Evolutionary conservation across 1,140 invertebrate species (phyloP).

Genomic region (Calliphora vicina): DNA sequence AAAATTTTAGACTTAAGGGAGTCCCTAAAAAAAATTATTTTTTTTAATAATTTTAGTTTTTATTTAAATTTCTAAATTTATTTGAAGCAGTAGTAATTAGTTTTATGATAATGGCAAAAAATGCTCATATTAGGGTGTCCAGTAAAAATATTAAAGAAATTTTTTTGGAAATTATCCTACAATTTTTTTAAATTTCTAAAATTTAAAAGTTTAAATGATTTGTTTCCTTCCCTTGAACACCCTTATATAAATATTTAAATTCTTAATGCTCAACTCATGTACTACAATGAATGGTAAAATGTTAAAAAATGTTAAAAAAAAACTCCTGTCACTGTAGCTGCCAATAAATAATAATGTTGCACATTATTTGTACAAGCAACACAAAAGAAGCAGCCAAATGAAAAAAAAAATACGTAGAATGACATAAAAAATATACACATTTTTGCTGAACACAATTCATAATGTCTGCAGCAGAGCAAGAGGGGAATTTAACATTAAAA

Average conservation of each 20-base stretch:
- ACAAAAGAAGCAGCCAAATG: background rate
- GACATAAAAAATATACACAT: background rate
- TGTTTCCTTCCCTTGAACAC: too few species aligned
- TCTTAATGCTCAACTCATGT: background rate
- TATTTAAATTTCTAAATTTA: too few species aligned
- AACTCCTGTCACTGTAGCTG: background rate
- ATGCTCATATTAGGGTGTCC: too few species aligned
- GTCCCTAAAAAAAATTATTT: too few species aligned
- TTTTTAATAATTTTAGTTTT: too few species aligned
- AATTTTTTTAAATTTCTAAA: too few species aligned
- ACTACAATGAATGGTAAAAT: background rate
- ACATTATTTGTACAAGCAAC: background rate
- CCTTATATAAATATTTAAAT: background rate
- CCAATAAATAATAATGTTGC: slow-evolving; percentile 7
- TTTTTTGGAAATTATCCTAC: too few species aligned
- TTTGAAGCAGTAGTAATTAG: too few species aligned
- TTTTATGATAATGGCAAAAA: too few species aligned
- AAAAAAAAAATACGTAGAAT: background rate
- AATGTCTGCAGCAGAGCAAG: background rate
- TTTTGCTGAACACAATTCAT: background rate
- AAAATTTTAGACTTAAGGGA: too few species aligned
- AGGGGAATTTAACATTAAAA: background rate
- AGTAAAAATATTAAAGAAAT: too few species aligned
- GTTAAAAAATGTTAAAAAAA: background rate
- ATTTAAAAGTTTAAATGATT: too few species aligned